Base-by-base conservation (phyloP, 2,888 invertebrate species). In the Lasioglossum figueresi region DNA sequence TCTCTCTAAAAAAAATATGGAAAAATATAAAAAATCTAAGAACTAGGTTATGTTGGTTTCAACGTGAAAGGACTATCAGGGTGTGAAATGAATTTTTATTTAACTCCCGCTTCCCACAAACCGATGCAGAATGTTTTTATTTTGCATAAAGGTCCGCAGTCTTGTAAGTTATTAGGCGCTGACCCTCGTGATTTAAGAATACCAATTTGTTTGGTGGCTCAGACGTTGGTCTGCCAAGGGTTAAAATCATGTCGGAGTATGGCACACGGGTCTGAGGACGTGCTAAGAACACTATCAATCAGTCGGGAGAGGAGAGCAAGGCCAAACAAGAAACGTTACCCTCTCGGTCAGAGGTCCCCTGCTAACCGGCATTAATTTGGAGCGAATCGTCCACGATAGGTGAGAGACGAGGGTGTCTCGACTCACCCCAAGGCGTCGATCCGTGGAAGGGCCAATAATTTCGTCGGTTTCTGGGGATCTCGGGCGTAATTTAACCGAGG, bases 401-500 rank as follows among this genome's bases (percentile, higher is more conserved):
- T 48, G 71, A 78, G 56, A 74, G 74, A 19, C 31, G 56, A 70
- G 56, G 48, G 66, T 27, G 31, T 73, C 45, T 72, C 40, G 80
- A 52, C 73, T 76, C 34, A 48, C 37, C 68, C 59, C 59, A 76
- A 63, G 81, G 34, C 79, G 82, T 81, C 71, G 88, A 90, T 84
- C 75, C 80, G 45, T 68, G 77, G 80, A 72, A 76, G 80, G 87
- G 88, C 72, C 87, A 89, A 90, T 91, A 85, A 89, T 91, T 88
- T 87, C 82, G 72, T 77, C 74, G 87, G 84, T 84, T 87, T 83
- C 75, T 66, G 79, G 81, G 84, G 84, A 85, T 81, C 82, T 52
- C 70, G 76, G 79, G 84, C 87, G 89, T 90, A 92, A 92, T 91
- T 91, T 87, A 89, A 89, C 88, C 84, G 68, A 86, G 88, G 85